phyloP scores from a whole-genome alignment of 1,140 invertebrate genomes.

The Drosophila guanche region DNA sequence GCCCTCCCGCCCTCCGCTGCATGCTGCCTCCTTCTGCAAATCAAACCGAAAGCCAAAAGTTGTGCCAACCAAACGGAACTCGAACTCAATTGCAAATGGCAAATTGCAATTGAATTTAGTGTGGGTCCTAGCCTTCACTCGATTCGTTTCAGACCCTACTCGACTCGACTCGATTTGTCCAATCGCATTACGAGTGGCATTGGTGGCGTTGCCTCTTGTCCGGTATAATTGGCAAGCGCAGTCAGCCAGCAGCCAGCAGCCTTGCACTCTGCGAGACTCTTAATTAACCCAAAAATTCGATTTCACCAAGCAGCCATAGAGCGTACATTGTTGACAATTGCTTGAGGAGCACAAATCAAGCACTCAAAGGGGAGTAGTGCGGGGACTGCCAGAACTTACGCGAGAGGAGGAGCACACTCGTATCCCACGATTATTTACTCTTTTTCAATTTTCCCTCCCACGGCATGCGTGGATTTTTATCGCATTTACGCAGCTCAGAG shows the following conservation, averaged over 20 bases:
- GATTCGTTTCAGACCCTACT: constrained; percentile 3
- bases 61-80: neutral
- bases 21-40: neutral
- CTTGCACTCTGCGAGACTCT: neutral
- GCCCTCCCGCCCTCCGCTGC: too few species aligned
- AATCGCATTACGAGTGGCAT: constrained; percentile 13
- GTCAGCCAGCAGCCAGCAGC: too few species aligned
- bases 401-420: too few species aligned
- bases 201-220: constrained; percentile 9
- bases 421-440: constrained; percentile 37
- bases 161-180: constrained; percentile 18
- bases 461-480: constrained; percentile 60
- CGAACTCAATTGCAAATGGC: too few species aligned
- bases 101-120: too few species aligned
- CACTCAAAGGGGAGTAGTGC: neutral
- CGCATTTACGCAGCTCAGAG: constrained; percentile 60
- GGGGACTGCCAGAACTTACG: too few species aligned
- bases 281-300: constrained; percentile 40
- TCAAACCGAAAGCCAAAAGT: constrained; percentile 1
- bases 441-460: constrained; percentile 58
- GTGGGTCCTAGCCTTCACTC: too few species aligned
- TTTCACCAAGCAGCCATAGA: constrained; percentile 3
- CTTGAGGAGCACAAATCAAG: constrained; percentile 47
- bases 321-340: constrained; percentile 8
- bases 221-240: constrained; percentile 32